These are phyloP conservation scores for Gastracanthus pulcherrimus DNA, from an alignment of 2,888 invertebrate species.

Conservation along the genomic window DNA sequence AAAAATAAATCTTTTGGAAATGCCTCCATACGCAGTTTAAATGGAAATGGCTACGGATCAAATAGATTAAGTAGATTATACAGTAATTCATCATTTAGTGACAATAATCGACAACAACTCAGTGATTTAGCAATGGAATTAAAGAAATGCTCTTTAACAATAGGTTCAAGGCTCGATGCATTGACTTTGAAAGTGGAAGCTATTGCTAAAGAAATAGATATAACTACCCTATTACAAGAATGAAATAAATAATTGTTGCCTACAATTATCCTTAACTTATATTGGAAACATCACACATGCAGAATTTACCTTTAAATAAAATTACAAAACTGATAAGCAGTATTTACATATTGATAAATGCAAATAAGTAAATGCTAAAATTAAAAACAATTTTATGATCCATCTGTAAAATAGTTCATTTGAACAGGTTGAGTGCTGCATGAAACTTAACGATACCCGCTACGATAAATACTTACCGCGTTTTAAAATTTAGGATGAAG, in stretches of 20 bases:
- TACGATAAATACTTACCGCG: no score
- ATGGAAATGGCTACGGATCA: conserved; percentile 52
- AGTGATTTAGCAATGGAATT: conserved; percentile 69
- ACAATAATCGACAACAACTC: conserved; percentile 67
- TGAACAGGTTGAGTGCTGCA: no score
- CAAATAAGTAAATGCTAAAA: no score
- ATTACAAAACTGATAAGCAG: no score
- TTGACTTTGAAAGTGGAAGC: conserved; percentile 67
- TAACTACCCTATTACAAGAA: conserved; percentile 56
- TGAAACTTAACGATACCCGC: no score
- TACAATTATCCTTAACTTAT: neutral
- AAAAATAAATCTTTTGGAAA: conserved; percentile 53
- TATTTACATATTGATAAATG: no score
- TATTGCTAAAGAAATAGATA: conserved; percentile 64
- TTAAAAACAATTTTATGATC: no score
- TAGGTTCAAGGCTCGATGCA: conserved; percentile 66
- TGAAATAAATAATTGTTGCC: neutral
- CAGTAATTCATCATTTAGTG: conserved; percentile 66
- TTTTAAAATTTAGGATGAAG: no score
- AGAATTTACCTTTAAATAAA: no score
- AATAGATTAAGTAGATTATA: conserved; percentile 66
- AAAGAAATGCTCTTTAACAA: conserved; percentile 68
- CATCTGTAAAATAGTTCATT: no score
- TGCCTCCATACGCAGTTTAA: conserved; percentile 53
- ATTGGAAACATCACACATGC: no score